phyloP scores from a whole-genome alignment of 2,113 vertebrate species.

The Kryptolebias marmoratus region DNA sequence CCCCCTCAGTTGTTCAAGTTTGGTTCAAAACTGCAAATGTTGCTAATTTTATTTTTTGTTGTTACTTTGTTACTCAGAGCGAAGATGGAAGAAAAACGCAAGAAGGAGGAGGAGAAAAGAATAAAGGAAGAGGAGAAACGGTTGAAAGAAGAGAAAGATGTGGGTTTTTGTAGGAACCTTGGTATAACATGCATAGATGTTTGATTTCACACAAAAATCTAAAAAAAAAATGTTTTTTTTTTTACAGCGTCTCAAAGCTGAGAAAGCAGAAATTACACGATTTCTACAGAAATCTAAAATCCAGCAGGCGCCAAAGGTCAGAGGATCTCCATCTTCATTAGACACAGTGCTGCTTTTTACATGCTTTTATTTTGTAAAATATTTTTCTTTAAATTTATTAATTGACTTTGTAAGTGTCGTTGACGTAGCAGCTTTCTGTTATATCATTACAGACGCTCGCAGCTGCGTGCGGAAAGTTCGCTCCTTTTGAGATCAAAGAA shows the following conservation, averaged over 20 bases:
- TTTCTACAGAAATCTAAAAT: slow-evolving; percentile 96
- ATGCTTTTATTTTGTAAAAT: neutral
- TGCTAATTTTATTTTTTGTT: neutral
- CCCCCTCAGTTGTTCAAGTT: neutral
- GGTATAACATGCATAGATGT: neutral
- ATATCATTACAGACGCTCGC: slow-evolving; percentile 86
- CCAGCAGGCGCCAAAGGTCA: slow-evolving; percentile 91
- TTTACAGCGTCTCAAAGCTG: slow-evolving; percentile 90
- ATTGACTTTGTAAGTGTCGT: too few species aligned
- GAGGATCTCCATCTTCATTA: neutral
- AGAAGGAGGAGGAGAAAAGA: slow-evolving; percentile 88
- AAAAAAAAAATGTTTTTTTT: neutral
- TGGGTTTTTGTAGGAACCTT: slow-evolving; percentile 57
- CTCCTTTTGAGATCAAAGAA: slow-evolving; percentile 97
- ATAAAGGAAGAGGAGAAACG: slow-evolving; percentile 91
- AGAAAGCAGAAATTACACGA: slow-evolving; percentile 93
- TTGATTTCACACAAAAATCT: neutral
- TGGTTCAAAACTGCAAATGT: neutral
- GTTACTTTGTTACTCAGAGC: slow-evolving; percentile 78
- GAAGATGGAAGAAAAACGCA: slow-evolving; percentile 95
- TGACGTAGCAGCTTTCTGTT: neutral
- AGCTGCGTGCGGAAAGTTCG: slow-evolving; percentile 95
- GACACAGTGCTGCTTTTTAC: neutral
- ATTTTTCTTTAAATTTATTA: too few species aligned
- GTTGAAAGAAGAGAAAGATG: slow-evolving; percentile 94